Conservation (phyloP, 1,140 invertebrate genomes). For the Trachymyrmex cornetzi region DNA sequence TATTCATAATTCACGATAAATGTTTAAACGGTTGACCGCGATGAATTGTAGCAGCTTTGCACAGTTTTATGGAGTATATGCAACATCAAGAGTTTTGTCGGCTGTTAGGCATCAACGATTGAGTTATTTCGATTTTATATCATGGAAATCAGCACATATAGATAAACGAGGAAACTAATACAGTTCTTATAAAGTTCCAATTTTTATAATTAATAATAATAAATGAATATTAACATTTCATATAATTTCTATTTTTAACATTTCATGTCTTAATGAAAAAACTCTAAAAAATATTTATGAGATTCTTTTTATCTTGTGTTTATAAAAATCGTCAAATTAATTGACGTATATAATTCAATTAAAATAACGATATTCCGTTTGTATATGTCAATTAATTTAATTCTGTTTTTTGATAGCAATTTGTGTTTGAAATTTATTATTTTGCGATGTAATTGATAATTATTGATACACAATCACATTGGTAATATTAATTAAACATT, state of each 20-base stretch:
- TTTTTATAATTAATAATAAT: not conserved
- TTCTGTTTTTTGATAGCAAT: not conserved
- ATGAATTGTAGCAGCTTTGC: not conserved
- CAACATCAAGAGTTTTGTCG: constrained; percentile 12
- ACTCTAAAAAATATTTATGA: too few relatives aligned
- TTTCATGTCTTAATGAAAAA: not conserved
- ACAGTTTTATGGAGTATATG: constrained; percentile 14
- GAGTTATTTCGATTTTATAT: constrained; percentile 20
- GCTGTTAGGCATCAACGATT: not conserved
- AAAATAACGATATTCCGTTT: not conserved
- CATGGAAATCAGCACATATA: not conserved
- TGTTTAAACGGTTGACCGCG: constrained; percentile 26
- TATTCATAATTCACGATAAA: not conserved
- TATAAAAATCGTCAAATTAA: not conserved
- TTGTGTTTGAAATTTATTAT: not conserved
- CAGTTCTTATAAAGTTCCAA: not conserved
- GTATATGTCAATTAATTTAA: not conserved
- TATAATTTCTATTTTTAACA: too few relatives aligned
- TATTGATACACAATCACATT: not conserved
- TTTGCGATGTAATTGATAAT: not conserved
- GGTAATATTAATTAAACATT: constrained; percentile 11
- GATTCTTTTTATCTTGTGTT: not conserved
- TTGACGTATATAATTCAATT: not conserved
- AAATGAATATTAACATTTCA: not conserved
- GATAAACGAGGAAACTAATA: not conserved